phyloP scores from a whole-genome alignment of 2,888 invertebrate species.

The Caenorhabditis sp. region DNA sequence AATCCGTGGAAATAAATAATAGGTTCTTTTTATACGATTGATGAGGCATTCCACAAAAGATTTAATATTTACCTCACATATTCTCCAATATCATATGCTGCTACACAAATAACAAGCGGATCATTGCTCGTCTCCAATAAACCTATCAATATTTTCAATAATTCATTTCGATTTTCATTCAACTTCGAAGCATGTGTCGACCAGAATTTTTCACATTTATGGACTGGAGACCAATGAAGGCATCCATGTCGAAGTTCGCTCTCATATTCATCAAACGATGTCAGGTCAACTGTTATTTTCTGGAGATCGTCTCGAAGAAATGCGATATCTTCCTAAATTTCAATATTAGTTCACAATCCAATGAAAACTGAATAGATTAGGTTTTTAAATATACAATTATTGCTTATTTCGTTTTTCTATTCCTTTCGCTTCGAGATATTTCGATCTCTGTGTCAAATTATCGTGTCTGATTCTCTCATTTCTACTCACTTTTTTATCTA shows the following conservation, averaged over 20 bases:
- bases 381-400: no score
- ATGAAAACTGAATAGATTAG: no score
- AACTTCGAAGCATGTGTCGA: slow-evolving; percentile 92
- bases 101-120: slow-evolving; percentile 91
- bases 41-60: no score
- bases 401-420: no score
- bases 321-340: slow-evolving; percentile 86
- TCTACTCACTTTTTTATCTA: no score
- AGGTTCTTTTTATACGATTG: no score
- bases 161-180: slow-evolving; percentile 94
- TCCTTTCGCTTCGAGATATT: no score
- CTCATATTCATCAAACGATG: slow-evolving; percentile 93
- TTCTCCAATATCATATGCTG: slow-evolving; percentile 96
- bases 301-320: slow-evolving; percentile 90
- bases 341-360: no score
- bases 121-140: slow-evolving; percentile 89
- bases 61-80: slow-evolving; percentile 83
- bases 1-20: no score
- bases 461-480: no score
- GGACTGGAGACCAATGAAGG: slow-evolving; percentile 97
- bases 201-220: slow-evolving; percentile 98
- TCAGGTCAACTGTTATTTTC: slow-evolving; percentile 87
- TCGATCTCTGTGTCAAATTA: no score
- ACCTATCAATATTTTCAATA: slow-evolving; percentile 90
- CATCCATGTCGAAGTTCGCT: slow-evolving; percentile 75